phyloP scores from a whole-genome alignment of 2,888 invertebrate species.

The Agrochola lota region DNA sequence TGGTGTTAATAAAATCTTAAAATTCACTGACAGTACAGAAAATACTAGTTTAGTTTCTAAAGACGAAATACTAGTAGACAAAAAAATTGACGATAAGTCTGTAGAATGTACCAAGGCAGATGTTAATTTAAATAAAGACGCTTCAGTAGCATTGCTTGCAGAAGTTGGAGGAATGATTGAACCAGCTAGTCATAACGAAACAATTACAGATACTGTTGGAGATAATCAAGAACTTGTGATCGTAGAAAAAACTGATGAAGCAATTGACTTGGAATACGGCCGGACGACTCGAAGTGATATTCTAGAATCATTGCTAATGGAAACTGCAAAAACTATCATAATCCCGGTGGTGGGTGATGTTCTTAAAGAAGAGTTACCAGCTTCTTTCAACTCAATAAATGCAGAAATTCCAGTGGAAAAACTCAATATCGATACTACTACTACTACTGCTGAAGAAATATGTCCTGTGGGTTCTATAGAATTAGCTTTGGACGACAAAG shows the following conservation, averaged over 20 bases:
- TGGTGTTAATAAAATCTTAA: neutral
- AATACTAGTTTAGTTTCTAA: neutral
- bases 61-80: neutral
- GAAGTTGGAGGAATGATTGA: neutral
- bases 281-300: constrained; percentile 9
- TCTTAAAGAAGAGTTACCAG: constrained; percentile 9
- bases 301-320: constrained; percentile 29
- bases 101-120: neutral
- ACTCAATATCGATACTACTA: neutral
- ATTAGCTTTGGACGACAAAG: neutral
- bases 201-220: neutral
- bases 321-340: constrained; percentile 44
- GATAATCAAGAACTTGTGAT: neutral
- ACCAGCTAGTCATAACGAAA: neutral
- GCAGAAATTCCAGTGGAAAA: neutral
- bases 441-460: neutral
- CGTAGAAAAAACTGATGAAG: neutral
- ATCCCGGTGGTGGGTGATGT: constrained; percentile 33
- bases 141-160: neutral
- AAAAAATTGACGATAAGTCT: neutral
- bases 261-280: neutral
- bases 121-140: neutral
- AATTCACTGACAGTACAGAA: neutral
- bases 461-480: neutral
- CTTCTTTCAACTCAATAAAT: neutral